Conservation (phyloP, 1,140 invertebrate species). For the Xylocopa sonorina region DNA sequence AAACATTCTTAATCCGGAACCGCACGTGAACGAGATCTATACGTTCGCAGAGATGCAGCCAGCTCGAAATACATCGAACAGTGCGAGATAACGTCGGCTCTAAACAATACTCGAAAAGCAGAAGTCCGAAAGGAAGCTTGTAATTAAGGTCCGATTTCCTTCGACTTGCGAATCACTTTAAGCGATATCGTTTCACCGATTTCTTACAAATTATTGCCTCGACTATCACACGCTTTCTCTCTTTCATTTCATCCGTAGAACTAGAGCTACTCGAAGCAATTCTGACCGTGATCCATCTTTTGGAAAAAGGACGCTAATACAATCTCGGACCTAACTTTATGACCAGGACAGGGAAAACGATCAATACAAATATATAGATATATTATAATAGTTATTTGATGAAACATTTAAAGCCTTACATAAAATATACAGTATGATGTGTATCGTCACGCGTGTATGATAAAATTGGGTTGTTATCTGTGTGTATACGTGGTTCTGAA, state of each 20-base stretch:
- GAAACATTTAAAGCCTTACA: constrained; percentile 81
- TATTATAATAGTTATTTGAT: constrained; percentile 80
- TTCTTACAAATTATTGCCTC: no score
- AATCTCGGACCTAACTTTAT: constrained; percentile 49
- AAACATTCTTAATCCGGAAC: not conserved
- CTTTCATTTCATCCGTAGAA: not conserved
- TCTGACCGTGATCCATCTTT: no score
- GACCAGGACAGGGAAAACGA: constrained; percentile 61
- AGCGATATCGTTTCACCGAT: no score
- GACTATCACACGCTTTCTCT: not conserved
- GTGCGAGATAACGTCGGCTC: not conserved
- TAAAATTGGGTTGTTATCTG: constrained; percentile 51
- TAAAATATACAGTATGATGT: constrained; percentile 79
- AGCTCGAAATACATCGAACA: not conserved
- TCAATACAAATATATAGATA: constrained; percentile 80
- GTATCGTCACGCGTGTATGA: constrained; percentile 57
- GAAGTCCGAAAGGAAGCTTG: not conserved
- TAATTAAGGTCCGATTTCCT: constrained; percentile 24
- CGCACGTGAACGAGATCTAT: not conserved
- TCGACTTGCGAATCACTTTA: no score
- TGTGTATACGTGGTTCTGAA: constrained; percentile 36
- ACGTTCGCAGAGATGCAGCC: not conserved
- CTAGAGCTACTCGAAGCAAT: no score
- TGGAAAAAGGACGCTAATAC: constrained; percentile 14
- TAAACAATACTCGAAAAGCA: not conserved